A percentile compares a stretch with the other conserved stretches of the same genome.
These are phyloP conservation scores for Trichogramma evanescens DNA, from an alignment of 2,888 invertebrate species.

Conservation along the genomic window DNA sequence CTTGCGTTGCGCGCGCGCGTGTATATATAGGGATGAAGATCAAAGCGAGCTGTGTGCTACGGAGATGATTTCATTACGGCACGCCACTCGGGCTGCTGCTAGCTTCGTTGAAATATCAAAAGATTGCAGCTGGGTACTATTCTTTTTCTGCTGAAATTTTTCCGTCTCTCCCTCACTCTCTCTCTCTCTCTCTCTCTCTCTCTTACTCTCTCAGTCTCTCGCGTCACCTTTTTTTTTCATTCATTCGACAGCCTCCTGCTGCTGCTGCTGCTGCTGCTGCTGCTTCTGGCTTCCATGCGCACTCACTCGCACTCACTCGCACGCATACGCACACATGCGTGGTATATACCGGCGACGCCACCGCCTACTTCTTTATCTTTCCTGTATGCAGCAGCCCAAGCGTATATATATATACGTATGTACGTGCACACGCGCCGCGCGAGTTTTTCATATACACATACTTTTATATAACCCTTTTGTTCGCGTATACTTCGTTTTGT, in stretches of 20 bases:
- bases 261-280: neutral
- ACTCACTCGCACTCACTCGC: neutral
- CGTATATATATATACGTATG: too few relatives aligned
- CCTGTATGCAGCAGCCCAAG: too few relatives aligned
- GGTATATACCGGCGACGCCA: too few relatives aligned
- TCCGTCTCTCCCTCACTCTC: constrained; percentile 7
- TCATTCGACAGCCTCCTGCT: constrained; percentile 1
- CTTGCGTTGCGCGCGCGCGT: constrained; percentile 13
- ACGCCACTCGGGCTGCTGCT: constrained; percentile 37
- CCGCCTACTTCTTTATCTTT: too few relatives aligned
- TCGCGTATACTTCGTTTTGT: constrained; percentile 3
- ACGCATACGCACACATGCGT: too few relatives aligned
- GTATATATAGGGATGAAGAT: constrained; percentile 35
- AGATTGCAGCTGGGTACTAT: constrained; percentile 33
- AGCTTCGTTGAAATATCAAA: constrained; percentile 46
- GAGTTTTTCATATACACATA: neutral
- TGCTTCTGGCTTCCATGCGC: neutral
- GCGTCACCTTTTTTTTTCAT: constrained; percentile 1
- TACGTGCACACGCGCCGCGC: too few relatives aligned
- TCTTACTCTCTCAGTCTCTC: neutral
- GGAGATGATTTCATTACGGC: constrained; percentile 46
- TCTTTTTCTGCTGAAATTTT: constrained; percentile 1
- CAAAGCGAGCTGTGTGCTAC: constrained; percentile 36
- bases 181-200: neutral
- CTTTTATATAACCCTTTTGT: neutral